Conservation (phyloP, 2,797 vertebrate species). For the Danionella dracula region DNA sequence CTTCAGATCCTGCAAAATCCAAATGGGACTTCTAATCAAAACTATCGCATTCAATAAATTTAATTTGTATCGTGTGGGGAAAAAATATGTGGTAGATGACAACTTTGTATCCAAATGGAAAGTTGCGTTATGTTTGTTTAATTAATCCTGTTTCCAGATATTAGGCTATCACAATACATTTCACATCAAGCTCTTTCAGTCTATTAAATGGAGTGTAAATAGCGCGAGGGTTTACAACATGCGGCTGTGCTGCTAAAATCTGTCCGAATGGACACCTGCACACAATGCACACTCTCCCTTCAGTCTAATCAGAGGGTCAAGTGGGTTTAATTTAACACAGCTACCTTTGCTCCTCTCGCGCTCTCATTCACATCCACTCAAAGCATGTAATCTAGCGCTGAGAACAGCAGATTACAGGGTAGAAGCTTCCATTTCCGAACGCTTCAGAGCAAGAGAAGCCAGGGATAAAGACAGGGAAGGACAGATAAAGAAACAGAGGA, state of each 20-base stretch:
- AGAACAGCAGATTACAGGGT: slow-evolving; percentile 61
- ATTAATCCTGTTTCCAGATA: too few relatives aligned
- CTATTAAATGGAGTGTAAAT: neutral
- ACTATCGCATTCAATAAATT: too few relatives aligned
- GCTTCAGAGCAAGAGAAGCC: slow-evolving; percentile 51
- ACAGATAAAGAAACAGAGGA: slow-evolving; percentile 33
- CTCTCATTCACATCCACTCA: slow-evolving; percentile 30
- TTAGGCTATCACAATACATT: too few relatives aligned
- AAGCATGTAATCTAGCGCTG: slow-evolving; percentile 48
- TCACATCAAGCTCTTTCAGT: too few relatives aligned
- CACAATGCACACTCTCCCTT: neutral
- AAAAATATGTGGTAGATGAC: too few relatives aligned
- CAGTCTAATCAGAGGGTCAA: slow-evolving; percentile 58
- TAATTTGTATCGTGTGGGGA: too few relatives aligned
- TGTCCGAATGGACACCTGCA: slow-evolving; percentile 26
- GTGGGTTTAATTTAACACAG: slow-evolving; percentile 53
- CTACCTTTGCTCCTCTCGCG: slow-evolving; percentile 54
- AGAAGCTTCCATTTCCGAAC: slow-evolving; percentile 57
- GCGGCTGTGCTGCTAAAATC: neutral
- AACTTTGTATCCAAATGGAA: too few relatives aligned
- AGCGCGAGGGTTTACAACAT: neutral
- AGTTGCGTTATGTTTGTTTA: too few relatives aligned
- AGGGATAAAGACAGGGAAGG: slow-evolving; percentile 44
- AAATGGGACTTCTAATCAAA: too few relatives aligned
- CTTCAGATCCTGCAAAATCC: too few relatives aligned